Percentiles rank a stretch among this genome's conserved stretches.
These are phyloP conservation scores for Dryomyza anilis DNA, from an alignment of 2,888 invertebrate species.

Conservation along the genomic window DNA sequence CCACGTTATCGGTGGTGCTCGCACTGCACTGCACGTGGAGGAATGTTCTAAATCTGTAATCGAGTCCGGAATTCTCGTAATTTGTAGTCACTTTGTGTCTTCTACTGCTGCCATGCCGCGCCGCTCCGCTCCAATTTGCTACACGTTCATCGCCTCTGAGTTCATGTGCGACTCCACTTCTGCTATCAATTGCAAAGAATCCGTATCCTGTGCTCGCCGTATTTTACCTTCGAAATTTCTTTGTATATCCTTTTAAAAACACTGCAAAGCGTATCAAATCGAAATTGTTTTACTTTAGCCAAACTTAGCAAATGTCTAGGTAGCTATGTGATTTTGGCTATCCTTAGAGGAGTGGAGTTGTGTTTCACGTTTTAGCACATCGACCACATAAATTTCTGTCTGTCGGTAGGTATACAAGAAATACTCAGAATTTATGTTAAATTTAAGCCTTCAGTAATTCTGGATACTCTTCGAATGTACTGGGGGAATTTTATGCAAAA, in stretches of 20 bases:
- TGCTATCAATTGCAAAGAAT: constrained; percentile 27
- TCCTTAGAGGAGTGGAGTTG: neutral
- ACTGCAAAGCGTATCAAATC: constrained; percentile 28
- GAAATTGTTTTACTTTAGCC: constrained; percentile 30
- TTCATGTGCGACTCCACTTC: constrained; percentile 15
- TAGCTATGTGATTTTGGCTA: neutral
- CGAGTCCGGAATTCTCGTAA: constrained; percentile 36
- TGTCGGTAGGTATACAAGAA: neutral
- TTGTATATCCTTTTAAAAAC: constrained; percentile 6
- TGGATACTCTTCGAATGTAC: no score
- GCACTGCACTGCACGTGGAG: neutral
- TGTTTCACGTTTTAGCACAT: constrained; percentile 11
- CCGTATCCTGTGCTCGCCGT: no score
- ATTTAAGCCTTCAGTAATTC: no score
- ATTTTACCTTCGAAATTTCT: constrained; percentile 9
- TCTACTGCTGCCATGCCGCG: neutral
- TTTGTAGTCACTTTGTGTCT: constrained; percentile 38
- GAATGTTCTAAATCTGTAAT: neutral
- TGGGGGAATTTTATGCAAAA: no score
- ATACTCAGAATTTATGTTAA: constrained; percentile 7
- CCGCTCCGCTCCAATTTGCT: no score
- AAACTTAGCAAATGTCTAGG: neutral
- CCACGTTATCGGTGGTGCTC: constrained; percentile 32
- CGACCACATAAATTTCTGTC: constrained; percentile 3
- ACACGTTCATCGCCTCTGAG: neutral